A percentile compares a stretch with the other conserved stretches of the same genome.
Evolutionary conservation across 2,113 vertebrate species (phyloP).

Genomic region (Synodontis membranacea): DNA sequence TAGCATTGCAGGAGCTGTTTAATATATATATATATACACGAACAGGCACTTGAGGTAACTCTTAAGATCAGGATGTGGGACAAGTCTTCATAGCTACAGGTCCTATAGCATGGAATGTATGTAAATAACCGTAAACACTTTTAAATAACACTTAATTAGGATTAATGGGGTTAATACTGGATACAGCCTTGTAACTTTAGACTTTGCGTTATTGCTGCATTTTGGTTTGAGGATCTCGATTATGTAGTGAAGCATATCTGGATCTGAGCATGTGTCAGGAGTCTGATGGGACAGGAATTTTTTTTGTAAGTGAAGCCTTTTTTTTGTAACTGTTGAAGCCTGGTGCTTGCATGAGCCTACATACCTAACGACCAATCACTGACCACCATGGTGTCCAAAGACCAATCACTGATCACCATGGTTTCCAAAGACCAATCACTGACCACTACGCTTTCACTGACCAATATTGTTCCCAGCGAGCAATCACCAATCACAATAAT

Average conservation of each 20-base stretch:
- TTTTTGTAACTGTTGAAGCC: no score
- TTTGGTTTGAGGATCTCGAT: no score
- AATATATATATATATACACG: no score
- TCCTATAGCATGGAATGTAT: background rate
- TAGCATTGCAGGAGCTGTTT: background rate
- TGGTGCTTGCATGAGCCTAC: no score
- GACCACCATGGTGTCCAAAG: background rate
- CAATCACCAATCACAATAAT: no score
- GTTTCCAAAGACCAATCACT: background rate
- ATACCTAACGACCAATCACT: background rate
- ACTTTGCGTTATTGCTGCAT: background rate
- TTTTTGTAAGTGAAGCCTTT: no score
- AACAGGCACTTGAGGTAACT: background rate
- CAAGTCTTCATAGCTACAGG: background rate
- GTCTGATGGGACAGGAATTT: background rate
- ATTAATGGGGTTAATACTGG: background rate
- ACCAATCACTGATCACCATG: no score
- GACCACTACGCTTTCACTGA: background rate
- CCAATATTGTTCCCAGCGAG: no score
- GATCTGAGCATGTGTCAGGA: no score
- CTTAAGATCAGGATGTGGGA: background rate
- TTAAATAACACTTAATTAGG: background rate
- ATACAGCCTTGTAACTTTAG: background rate
- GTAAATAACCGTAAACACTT: background rate
- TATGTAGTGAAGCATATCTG: no score